phyloP scores from a whole-genome alignment of 2,888 invertebrate genomes.

The Hypolimnas misippus region DNA sequence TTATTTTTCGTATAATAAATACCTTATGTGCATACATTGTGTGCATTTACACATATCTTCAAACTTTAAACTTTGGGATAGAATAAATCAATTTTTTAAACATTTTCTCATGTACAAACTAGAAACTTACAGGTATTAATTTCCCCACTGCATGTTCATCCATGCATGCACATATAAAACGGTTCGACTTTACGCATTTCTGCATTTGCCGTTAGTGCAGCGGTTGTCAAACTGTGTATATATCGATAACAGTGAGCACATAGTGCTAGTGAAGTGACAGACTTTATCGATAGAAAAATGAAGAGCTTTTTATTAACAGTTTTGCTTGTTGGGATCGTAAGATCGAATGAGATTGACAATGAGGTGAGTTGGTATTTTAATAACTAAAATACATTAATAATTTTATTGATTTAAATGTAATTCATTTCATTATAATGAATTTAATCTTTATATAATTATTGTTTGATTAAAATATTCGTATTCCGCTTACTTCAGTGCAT shows the following conservation, averaged over 20 bases:
- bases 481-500: too few species aligned
- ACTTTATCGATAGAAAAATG: constrained; percentile 57
- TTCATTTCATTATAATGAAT: too few species aligned
- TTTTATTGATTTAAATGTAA: too few species aligned
- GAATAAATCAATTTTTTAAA: neutral
- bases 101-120: constrained; percentile 19
- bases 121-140: constrained; percentile 37
- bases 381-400: too few species aligned
- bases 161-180: constrained; percentile 71
- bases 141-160: constrained; percentile 66
- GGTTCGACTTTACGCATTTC: constrained; percentile 55
- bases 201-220: constrained; percentile 68
- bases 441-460: too few species aligned
- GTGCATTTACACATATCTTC: too few species aligned
- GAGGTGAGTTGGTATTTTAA: constrained; percentile 55
- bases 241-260: constrained; percentile 22
- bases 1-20: too few species aligned
- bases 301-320: constrained; percentile 68
- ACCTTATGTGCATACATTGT: too few species aligned
- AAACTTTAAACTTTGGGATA: too few species aligned
- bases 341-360: constrained; percentile 68
- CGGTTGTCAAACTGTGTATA: constrained; percentile 46
- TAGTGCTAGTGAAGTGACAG: constrained; percentile 63
- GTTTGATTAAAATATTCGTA: too few species aligned
- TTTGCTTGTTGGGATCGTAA: constrained; percentile 71